These are phyloP conservation scores for Drosophila pseudotalamancana DNA, from an alignment of 2,888 invertebrate species.

Conservation along the genomic window DNA sequence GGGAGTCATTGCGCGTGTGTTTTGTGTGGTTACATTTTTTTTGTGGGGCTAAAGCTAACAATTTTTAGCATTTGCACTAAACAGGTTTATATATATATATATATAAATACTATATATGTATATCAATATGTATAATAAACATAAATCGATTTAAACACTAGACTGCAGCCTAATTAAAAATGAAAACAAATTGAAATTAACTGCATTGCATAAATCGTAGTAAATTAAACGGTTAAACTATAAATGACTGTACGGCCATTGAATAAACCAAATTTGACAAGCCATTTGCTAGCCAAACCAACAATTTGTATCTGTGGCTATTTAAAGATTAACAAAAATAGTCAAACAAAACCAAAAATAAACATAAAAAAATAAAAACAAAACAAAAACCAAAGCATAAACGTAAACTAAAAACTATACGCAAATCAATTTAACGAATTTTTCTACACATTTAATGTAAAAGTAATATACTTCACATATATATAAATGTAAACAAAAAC, in stretches of 20 bases:
- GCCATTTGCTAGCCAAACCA: slow-evolving; percentile 51
- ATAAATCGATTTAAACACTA: slow-evolving; percentile 66
- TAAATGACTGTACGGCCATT: slow-evolving; percentile 58
- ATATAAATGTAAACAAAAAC: slow-evolving; percentile 38
- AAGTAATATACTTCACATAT: slow-evolving; percentile 50
- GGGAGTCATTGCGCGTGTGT: slow-evolving; percentile 9
- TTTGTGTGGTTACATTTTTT: slow-evolving; percentile 43
- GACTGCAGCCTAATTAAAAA: slow-evolving; percentile 74
- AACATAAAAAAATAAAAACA: slow-evolving; percentile 40
- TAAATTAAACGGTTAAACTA: slow-evolving; percentile 44
- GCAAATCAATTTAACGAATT: slow-evolving; percentile 80
- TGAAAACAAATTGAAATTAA: slow-evolving; percentile 18
- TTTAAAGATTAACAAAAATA: slow-evolving; percentile 16
- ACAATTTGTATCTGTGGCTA: slow-evolving; percentile 63
- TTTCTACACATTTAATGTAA: slow-evolving; percentile 79
- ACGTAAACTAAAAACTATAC: slow-evolving; percentile 51
- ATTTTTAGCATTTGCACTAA: slow-evolving; percentile 79
- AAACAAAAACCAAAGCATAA: slow-evolving; percentile 71
- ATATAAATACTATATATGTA: slow-evolving; percentile 48
- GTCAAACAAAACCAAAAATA: slow-evolving; percentile 13
- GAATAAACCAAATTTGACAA: slow-evolving; percentile 54
- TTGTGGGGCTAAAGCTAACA: slow-evolving; percentile 52
- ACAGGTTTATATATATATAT: slow-evolving; percentile 44
- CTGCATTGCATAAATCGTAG: slow-evolving; percentile 73
- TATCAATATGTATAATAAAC: slow-evolving; percentile 48